These are phyloP conservation scores for Plebejus melissa DNA, from an alignment of 2,888 invertebrate species.

Conservation along the genomic window DNA sequence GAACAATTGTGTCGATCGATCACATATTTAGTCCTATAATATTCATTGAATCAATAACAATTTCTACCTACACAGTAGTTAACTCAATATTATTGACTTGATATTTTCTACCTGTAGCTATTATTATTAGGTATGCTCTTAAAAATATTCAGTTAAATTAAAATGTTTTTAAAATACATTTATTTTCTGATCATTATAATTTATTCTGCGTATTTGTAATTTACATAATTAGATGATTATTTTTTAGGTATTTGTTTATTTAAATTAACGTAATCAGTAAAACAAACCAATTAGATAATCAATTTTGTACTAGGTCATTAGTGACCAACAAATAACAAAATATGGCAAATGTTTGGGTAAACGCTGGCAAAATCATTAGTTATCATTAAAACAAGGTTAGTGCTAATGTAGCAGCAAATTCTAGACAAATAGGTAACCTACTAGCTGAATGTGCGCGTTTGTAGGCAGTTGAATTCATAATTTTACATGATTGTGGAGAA, in stretches of 20 bases:
- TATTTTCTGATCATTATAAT: background rate
- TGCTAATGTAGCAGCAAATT: slow-evolving; percentile 11
- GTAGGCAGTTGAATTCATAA: slow-evolving; percentile 11
- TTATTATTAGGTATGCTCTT: background rate
- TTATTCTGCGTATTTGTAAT: background rate
- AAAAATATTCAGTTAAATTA: too few relatives aligned
- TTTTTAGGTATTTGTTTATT: background rate
- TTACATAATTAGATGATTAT: background rate
- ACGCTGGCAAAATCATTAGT: background rate
- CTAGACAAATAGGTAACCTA: slow-evolving; percentile 21
- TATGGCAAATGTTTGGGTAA: background rate
- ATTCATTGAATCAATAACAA: background rate
- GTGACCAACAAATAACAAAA: slow-evolving; percentile 8
- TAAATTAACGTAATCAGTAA: slow-evolving; percentile 4
- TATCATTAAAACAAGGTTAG: slow-evolving; percentile 16
- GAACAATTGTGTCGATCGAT: slow-evolving; percentile 15
- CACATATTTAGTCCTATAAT: background rate
- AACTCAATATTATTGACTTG: background rate
- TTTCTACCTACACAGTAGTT: background rate
- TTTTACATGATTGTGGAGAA: background rate
- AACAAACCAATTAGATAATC: slow-evolving; percentile 6
- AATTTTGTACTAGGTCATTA: background rate
- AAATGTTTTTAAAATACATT: too few relatives aligned
- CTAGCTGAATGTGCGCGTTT: slow-evolving; percentile 23
- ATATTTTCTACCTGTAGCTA: background rate